phyloP scores from a whole-genome alignment of 2,888 invertebrate species.

The Pecten maximus region DNA sequence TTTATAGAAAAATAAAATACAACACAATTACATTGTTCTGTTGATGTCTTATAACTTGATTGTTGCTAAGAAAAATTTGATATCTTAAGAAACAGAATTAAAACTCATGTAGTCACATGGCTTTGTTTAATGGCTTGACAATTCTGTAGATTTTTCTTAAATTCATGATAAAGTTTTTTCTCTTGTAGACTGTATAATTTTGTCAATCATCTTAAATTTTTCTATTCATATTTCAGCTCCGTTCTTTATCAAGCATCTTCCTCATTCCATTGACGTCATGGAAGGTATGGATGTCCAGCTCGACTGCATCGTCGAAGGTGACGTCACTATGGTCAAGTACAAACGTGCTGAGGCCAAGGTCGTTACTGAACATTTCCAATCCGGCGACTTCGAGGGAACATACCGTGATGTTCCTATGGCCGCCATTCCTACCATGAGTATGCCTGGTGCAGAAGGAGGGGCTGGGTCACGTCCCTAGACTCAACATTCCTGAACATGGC shows the following conservation, averaged over 20 bases:
- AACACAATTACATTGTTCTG: too few species aligned
- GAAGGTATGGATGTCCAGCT: constrained; percentile 78
- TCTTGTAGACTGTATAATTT: too few species aligned
- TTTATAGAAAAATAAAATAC: too few species aligned
- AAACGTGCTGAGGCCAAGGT: constrained; percentile 65
- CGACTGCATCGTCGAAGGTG: constrained; percentile 90
- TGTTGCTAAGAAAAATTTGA: too few species aligned
- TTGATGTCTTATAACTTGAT: too few species aligned
- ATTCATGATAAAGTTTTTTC: too few species aligned
- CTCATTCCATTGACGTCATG: constrained; percentile 76
- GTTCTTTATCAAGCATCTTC: constrained; percentile 78
- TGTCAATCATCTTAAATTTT: background rate
- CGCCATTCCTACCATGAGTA: constrained; percentile 51
- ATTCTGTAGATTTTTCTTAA: too few species aligned
- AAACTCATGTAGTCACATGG: too few species aligned
- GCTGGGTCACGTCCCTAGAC: constrained; percentile 83
- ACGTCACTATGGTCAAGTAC: constrained; percentile 70
- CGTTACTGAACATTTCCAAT: constrained; percentile 65
- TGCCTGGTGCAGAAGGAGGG: constrained; percentile 85
- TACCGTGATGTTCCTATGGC: constrained; percentile 64
- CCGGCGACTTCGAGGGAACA: constrained; percentile 72
- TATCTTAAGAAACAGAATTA: too few species aligned
- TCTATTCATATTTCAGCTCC: constrained; percentile 68
- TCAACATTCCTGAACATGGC: constrained; percentile 58
- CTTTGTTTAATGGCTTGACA: too few species aligned